Conservation (phyloP, 2,113 vertebrate genomes). For the Phoenicopterus ruber region DNA sequence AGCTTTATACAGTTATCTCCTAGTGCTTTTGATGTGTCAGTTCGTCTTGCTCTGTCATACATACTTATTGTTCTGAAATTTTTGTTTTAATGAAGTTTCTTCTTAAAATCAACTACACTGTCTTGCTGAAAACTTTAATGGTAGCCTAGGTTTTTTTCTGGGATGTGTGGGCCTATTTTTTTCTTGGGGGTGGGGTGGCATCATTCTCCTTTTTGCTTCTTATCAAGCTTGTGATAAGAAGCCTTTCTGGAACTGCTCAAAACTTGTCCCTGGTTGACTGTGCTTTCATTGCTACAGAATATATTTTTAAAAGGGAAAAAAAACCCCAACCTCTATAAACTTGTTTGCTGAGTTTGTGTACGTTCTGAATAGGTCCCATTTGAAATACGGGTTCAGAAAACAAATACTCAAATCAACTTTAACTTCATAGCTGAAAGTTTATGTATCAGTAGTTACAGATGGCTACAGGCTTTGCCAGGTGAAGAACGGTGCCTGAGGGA, state of each 20-base stretch:
- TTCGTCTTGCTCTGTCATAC: not conserved
- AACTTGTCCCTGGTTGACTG: not conserved
- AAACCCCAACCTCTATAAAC: not conserved
- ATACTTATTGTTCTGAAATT: not conserved
- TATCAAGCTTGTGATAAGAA: not conserved
- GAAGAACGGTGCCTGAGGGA: not conserved
- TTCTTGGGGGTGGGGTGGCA: no score
- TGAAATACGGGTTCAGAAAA: not conserved
- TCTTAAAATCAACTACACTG: not conserved
- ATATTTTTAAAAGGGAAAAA: not conserved
- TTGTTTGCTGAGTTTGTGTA: not conserved
- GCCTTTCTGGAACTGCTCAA: not conserved
- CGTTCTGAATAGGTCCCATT: not conserved
- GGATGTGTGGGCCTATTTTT: accelerated
- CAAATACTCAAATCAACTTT: not conserved
- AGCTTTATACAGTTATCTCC: not conserved
- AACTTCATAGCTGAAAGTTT: not conserved
- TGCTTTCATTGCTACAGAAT: not conserved
- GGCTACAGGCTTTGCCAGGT: not conserved
- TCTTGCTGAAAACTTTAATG: not conserved
- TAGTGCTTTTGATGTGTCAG: not conserved
- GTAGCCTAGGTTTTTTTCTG: accelerated
- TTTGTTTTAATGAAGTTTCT: not conserved
- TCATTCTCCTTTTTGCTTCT: not conserved
- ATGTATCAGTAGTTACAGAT: not conserved